Evolutionary conservation across 2,113 vertebrate species (phyloP), one percentile per base, ranked within the genome.

Genomic region (Notothenia coriiceps): DNA sequence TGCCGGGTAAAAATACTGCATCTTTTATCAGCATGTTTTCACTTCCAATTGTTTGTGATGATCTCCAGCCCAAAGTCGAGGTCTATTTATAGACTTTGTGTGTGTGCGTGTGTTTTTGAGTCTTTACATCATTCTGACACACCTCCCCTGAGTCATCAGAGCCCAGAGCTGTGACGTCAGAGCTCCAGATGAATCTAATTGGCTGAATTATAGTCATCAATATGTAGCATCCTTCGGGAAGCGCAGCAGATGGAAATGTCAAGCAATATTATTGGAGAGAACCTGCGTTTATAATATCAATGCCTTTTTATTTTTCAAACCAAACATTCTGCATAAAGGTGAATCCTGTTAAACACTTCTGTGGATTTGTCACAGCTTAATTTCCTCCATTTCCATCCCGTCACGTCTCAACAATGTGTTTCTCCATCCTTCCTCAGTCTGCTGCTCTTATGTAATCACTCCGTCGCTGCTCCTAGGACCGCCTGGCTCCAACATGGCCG

Each of bases 401-500:
- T 49, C 63, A 51, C 5, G 6, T 69, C 54, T 52, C 62, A 55
- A 64, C 81, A 70, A 35, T 80, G 49, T 74, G 43, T 18, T 75
- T 68, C 62, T 57, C 79, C 82, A 67, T 87, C 74, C 83, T 70
- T 86, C 79, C 83, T 71, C 82, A 4, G 51, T 57, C 76, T 25
- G 68, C 73, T 62, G 70, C 55, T 62, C 63, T 94, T 94, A 92
- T 40, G 81, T 92, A 91, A 95, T 46, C n/a, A 5, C 74, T 70
- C 69, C 51, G 25, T 46, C 69, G 84, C 80, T 88, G 81, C 86
- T 90, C 84, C 83, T 75, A 44, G 91, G 80, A 82, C 88, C 29
- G 91, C 92, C 88, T 89, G 89, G 68, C 91, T 87, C 86, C 83
- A 81, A 77, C 86, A 88, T 77, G 75, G 83, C 64, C 29, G 33